Conservation (phyloP, 2,113 vertebrate species). For the Struthio camelus region DNA sequence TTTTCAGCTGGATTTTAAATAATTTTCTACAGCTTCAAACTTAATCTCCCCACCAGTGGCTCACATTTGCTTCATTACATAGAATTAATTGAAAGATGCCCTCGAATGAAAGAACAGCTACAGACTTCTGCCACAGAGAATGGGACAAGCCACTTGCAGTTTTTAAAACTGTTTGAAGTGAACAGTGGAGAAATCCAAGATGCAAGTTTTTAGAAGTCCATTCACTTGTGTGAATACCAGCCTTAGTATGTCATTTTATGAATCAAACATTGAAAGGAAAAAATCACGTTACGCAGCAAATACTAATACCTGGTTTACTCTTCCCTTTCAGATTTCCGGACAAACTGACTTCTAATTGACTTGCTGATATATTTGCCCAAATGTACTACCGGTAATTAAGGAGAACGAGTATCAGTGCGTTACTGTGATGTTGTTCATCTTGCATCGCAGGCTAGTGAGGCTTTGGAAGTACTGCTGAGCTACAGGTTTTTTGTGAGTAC, state of each 20-base stretch:
- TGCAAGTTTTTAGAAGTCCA: neutral
- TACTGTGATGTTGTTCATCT: neutral
- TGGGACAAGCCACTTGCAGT: neutral
- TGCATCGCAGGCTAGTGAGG: rapidly evolving
- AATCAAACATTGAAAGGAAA: neutral
- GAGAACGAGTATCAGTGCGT: neutral
- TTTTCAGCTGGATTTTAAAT: neutral
- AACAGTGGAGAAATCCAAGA: neutral
- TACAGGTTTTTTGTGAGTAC: neutral
- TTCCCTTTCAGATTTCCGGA: neutral
- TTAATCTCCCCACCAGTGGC: neutral
- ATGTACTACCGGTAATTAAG: neutral
- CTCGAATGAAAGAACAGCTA: neutral
- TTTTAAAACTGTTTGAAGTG: neutral
- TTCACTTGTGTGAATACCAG: neutral
- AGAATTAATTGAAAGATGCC: neutral
- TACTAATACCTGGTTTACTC: neutral
- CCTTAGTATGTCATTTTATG: neutral
- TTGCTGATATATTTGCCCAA: neutral
- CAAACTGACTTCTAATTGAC: neutral
- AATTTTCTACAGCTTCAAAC: neutral
- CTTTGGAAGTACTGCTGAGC: neutral
- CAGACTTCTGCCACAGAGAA: neutral
- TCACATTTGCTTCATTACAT: neutral
- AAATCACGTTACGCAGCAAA: neutral